Conservation (phyloP, 2,888 invertebrate genomes). For the Rutpela maculata region DNA sequence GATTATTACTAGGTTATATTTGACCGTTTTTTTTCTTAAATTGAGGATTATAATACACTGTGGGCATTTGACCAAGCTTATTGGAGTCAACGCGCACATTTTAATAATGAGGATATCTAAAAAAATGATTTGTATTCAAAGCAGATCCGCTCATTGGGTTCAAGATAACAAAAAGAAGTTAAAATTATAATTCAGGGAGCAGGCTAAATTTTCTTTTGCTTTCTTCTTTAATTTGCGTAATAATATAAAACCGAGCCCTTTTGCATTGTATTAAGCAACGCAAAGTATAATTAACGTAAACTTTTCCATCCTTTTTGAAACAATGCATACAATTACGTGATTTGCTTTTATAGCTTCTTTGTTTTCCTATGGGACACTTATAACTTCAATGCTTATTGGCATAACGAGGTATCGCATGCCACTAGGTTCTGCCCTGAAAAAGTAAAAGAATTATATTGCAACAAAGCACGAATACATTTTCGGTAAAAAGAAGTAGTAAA, state of each 20-base stretch:
- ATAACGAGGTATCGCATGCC: neutral
- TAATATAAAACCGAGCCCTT: neutral
- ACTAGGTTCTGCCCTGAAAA: neutral
- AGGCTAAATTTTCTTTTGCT: neutral
- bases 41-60: too few species aligned
- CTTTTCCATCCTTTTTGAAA: slow-evolving; percentile 4
- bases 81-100: neutral
- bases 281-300: slow-evolving; percentile 14
- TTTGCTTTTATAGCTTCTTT: slow-evolving; percentile 5
- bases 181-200: neutral
- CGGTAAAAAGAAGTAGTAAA: neutral
- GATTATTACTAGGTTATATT: too few species aligned
- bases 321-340: neutral
- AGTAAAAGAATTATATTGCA: neutral
- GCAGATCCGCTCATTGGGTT: neutral
- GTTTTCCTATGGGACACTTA: neutral
- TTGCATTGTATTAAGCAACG: neutral
- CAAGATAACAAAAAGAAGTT: neutral
- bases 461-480: neutral
- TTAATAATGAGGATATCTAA: neutral
- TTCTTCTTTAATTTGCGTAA: slow-evolving; percentile 15
- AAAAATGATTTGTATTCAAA: neutral
- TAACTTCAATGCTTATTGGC: neutral
- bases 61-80: too few species aligned
- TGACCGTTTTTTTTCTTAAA: too few species aligned